Evolutionary conservation across 2,888 invertebrate genomes (phyloP), one percentile per base, ranked within the genome.

Genomic region (Lithophane ornitopus): DNA sequence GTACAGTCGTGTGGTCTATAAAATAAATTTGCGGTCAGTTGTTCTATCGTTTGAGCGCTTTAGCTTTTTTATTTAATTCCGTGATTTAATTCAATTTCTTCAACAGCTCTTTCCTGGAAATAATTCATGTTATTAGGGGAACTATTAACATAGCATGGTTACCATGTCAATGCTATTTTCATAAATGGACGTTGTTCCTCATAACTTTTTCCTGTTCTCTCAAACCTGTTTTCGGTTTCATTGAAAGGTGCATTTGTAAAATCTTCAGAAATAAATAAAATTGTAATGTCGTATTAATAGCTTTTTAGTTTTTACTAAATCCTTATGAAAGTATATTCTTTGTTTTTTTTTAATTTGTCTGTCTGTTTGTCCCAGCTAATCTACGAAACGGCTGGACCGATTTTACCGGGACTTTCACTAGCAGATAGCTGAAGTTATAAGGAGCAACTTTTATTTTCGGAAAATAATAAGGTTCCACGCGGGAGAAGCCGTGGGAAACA

Each of bases 1-100:
- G 62, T 66, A 28, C 34, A 46, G 69, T 49, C 54, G 41, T 46
- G 69, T 77, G 72, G 76, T 74, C 75, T 67, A 56, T 62, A 74
- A 84, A 74, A 56, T 54, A 77, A 86, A 74, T 80, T 73, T 69
- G 70, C 76, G 73, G 62, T 81, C 49, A 62, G 71, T 68, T 70
- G 41, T 74, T 76, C 46, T 44, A 12, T n/a, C n/a, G 14, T 78
- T 54, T 49, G 41, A 61, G n/a, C 39, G 61, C 28, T 39, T 77
- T 39, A 65, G 12, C 0, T 65, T 59, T 65, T 63, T 75, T 12
- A 34, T 62, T 74, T 49, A 11, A 8, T 49, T 41, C 41, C 34
- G 16, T 34, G 54, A n/a, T 62, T 34, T 63, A 41, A 78, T 70
- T 26, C 0, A 34, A 26, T 49, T 49, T 49, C 16, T 62, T 49